Percentiles rank a stretch among this genome's conserved stretches.
Conservation (phyloP, 2,888 invertebrate species). For the Onthophagus sagittarius region DNA sequence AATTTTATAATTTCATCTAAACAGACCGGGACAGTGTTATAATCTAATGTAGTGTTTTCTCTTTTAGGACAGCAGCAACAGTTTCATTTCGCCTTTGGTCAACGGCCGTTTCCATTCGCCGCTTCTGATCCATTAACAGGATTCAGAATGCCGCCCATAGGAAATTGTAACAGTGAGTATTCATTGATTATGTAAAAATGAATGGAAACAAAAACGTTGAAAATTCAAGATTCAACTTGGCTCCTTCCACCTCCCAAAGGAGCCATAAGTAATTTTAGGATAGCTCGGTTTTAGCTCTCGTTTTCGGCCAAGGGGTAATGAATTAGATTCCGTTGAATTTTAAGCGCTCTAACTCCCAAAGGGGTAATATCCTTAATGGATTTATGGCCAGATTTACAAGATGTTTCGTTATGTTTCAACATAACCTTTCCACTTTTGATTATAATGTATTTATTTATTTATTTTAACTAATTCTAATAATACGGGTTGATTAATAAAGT, state of each 20-base stretch:
- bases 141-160: slow-evolving; percentile 86
- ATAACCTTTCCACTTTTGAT: background rate
- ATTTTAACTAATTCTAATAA: background rate
- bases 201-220: background rate
- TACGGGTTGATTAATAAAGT: background rate
- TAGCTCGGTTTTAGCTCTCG: background rate
- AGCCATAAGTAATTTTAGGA: background rate
- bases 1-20: background rate
- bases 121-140: slow-evolving; percentile 79
- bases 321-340: background rate
- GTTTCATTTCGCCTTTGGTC: slow-evolving; percentile 89
- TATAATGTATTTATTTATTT: background rate
- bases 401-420: background rate
- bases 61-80: slow-evolving; percentile 94
- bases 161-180: slow-evolving; percentile 85
- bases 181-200: no score
- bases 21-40: slow-evolving; percentile 42
- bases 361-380: background rate
- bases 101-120: slow-evolving; percentile 83
- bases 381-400: background rate
- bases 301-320: background rate
- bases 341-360: background rate
- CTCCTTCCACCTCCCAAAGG: background rate
- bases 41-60: slow-evolving; percentile 68
- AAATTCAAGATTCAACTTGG: background rate